Percentiles rank a stretch among this genome's conserved stretches.
phyloP scores from a whole-genome alignment of 2,888 invertebrate species.

The Nomada fabriciana region DNA sequence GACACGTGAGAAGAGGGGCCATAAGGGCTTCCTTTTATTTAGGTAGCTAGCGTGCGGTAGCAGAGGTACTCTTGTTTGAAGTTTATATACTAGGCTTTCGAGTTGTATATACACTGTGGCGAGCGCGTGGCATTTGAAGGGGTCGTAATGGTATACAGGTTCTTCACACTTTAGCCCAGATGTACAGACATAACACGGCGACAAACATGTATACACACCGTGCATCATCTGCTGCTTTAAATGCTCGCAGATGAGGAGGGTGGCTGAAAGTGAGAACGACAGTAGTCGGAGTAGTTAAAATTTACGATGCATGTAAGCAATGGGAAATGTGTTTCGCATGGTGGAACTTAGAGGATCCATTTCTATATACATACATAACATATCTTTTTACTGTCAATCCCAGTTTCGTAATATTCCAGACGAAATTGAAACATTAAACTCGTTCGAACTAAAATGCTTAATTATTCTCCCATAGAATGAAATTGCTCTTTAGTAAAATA shows the following conservation, averaged over 20 bases:
- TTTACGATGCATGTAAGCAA: constrained; percentile 1
- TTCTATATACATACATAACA: background rate
- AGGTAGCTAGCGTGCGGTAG: background rate
- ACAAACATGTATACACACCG: background rate
- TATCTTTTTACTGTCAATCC: background rate
- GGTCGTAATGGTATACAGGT: background rate
- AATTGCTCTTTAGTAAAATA: background rate
- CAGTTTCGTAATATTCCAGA: background rate
- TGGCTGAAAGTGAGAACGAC: background rate
- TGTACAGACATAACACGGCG: constrained; percentile 3
- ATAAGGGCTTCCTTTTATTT: constrained; percentile 4
- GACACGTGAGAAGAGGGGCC: background rate
- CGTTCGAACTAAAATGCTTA: constrained; percentile 2
- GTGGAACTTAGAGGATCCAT: background rate
- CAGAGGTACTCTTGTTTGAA: background rate
- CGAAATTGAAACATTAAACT: background rate
- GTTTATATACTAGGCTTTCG: background rate
- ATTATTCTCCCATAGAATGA: constrained; percentile 29
- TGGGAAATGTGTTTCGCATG: background rate
- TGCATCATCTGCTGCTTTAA: constrained; percentile 17
- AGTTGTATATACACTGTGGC: background rate
- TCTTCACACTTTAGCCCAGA: constrained; percentile 33
- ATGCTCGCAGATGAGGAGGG: constrained; percentile 11
- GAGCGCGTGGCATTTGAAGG: background rate
- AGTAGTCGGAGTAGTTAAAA: background rate